Base-by-base conservation (phyloP, 2,113 vertebrate genomes). In the Elachura formosa region DNA sequence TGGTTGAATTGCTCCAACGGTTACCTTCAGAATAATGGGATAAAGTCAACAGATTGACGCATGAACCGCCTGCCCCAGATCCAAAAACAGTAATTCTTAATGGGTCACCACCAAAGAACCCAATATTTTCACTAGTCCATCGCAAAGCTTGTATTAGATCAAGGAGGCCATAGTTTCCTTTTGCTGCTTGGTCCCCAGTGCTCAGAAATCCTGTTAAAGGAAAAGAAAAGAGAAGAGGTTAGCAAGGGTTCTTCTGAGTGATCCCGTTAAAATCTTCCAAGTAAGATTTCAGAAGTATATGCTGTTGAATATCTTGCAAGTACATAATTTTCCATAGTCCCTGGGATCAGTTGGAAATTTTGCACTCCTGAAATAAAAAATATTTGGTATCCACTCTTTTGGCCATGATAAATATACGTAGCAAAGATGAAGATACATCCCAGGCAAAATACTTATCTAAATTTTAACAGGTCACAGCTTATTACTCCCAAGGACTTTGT, bases 1-100 rank as follows among this genome's bases (percentile, higher is more conserved):
- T 99, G 97, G 99, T 99, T 97, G 99, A 99, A 99, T 99, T 99
- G 98, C 99, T 99, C 99, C 99, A 99, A 98, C 99, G 99, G 98
- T 99, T 99, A 98, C 99, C 99, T 99, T 99, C 99, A 96, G 99
- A 99, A 98, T 99, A 99, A 98, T 99, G 99, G 97, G 99, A 99
- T 97, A 99, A 98, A 75, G 99, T 99, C 97, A 99, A 98, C 26
- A 99, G 98, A 98, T 99, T 99, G 97, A 99, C 99, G 92, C 99
- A 99, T 46, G 99, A 99, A 71, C 99, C 99, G 54, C 99, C 99
- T 56, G 99, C 99, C 36, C 99, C 99, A 26, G 99, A 99, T 97
- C 99, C 99, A 96, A 99, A 99, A 97, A 99, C 99, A 75, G 99
- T 99, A 96, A 99, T 99, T 97, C 99, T 98, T 95, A 99, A 97